Percentiles rank a stretch among this genome's conserved stretches.
These are phyloP conservation scores for Grapholita molesta DNA, from an alignment of 1,140 invertebrate genomes.

Conservation along the genomic window DNA sequence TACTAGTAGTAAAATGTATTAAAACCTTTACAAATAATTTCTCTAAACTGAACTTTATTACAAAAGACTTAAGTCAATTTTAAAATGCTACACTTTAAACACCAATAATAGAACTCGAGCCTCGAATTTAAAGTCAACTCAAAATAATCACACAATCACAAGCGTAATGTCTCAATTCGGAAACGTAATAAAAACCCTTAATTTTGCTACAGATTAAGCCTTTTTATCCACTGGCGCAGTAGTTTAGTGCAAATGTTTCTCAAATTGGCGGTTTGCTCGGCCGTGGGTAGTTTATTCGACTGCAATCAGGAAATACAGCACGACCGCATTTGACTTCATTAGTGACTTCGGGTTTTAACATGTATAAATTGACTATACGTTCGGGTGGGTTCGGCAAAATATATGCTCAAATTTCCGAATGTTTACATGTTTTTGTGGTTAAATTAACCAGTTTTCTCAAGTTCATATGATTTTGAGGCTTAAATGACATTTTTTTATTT, in stretches of 20 bases:
- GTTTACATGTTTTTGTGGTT: neutral
- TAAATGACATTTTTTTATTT: too few relatives aligned
- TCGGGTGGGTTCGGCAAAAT: neutral
- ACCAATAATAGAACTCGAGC: neutral
- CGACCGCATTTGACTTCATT: neutral
- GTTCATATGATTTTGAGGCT: neutral
- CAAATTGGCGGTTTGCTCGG: neutral
- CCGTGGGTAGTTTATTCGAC: neutral
- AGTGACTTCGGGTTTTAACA: neutral
- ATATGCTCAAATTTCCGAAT: neutral
- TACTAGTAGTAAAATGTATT: neutral
- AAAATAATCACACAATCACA: neutral
- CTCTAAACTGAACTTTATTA: neutral
- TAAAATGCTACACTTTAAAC: neutral
- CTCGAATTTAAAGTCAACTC: neutral
- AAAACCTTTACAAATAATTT: neutral
- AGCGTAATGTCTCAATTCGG: neutral
- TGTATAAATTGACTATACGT: neutral
- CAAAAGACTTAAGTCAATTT: neutral
- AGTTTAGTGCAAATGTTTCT: neutral
- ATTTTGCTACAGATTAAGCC: neutral
- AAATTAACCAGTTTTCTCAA: neutral
- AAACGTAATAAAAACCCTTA: neutral
- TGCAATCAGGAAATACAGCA: neutral
- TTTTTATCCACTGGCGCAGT: neutral